Base-by-base conservation (phyloP, 2,888 invertebrate genomes). In the Tanypteryx hageni region DNA sequence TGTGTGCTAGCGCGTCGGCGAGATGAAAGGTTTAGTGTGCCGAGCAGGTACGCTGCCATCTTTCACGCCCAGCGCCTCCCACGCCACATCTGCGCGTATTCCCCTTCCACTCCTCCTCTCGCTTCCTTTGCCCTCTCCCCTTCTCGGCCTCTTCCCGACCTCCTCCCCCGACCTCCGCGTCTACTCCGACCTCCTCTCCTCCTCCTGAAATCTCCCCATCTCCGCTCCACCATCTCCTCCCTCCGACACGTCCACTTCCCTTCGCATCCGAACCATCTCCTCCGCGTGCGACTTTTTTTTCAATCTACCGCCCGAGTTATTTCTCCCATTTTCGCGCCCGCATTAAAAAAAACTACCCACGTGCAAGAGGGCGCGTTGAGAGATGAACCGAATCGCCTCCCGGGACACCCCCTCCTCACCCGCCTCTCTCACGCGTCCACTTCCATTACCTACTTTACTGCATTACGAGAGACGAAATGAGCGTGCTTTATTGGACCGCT, bases 11-110 rank as follows among this genome's bases (percentile, higher is more conserved):
- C 27, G 31, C 44, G 89, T 89, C 89, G 89, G 89, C 89, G 44
- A 68, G 89, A 89, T 89, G 64, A 89, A 89, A 89, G 89, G 44
- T 8, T 31, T 31, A 58, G 27, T 31, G 57, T 16, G n/a, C 86
- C 16, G 14, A 22, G 44, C 82, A 58, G 44, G 27, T 85, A 18
- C 22, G 76, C 22, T 86, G 61, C 61, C n/a, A 18, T 68, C 89
- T 68, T 89, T 31, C 89, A 89, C 89, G 44, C 86, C 86, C 86
- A 27, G 22, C 61, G 27, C 61, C 64, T 89, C 89, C 89, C 68
- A 89, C 68, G 64, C 89, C 27, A 31, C n/a, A 64, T 31, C n/a
- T 64, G 31, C 64, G 0, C 4, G 18, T 27, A 59, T 22, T 18
- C 59, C 61, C 61, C n/a, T 64, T 59, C 44, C 89, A 89, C 89